These are phyloP conservation scores for Orthosia gothica DNA, from an alignment of 2,888 invertebrate species.

Conservation along the genomic window DNA sequence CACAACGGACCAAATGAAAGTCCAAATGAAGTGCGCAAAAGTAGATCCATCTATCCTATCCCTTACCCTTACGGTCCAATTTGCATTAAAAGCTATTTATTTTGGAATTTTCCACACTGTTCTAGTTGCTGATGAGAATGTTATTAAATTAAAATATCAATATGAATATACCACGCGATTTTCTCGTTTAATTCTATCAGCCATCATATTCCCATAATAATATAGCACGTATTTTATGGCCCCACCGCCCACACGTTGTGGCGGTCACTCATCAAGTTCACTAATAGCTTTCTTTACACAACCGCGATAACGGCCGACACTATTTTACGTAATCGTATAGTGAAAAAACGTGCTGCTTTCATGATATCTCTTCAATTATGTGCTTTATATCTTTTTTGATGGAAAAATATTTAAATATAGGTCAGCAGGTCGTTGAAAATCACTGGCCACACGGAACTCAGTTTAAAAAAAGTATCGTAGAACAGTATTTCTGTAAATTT, in stretches of 20 bases:
- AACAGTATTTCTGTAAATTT: constrained; percentile 12
- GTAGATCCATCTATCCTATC: too few relatives aligned
- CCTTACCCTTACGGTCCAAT: not conserved
- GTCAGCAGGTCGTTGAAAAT: constrained; percentile 33
- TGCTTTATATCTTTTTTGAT: constrained; percentile 19
- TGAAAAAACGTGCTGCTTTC: constrained; percentile 37
- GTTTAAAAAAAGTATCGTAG: not conserved
- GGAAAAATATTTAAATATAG: constrained; percentile 21
- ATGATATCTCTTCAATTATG: constrained; percentile 39
- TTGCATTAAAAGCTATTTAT: not conserved
- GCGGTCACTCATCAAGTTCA: constrained; percentile 46
- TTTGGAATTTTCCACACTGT: not conserved
- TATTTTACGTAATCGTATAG: constrained; percentile 44
- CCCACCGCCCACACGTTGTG: constrained; percentile 35
- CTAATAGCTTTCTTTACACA: constrained; percentile 62
- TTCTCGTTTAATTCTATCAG: constrained; percentile 39
- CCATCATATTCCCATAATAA: constrained; percentile 36
- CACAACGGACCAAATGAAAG: too few relatives aligned
- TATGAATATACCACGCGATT: constrained; percentile 12
- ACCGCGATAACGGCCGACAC: constrained; percentile 45
- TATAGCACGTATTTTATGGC: constrained; percentile 42
- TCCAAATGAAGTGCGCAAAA: too few relatives aligned
- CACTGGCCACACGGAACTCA: not conserved
- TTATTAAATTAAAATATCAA: constrained; percentile 25
- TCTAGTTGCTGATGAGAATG: constrained; percentile 4